Base-by-base conservation (phyloP, 2,113 vertebrate species). In the Neolamprologus sp. region DNA sequence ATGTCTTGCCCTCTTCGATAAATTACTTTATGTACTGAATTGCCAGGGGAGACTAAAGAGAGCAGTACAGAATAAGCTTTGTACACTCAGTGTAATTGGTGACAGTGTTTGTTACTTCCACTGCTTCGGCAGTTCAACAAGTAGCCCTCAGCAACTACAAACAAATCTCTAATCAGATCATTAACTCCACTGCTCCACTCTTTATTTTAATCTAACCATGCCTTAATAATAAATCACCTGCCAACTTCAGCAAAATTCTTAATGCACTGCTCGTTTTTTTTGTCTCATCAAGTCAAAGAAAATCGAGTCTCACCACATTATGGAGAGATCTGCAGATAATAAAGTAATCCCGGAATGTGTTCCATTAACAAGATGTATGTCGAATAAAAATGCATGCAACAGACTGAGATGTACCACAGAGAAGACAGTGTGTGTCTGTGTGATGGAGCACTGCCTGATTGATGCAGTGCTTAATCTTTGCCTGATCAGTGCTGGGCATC, bases 381-480 rank as follows among this genome's bases (percentile, higher is more conserved):
- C 13, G 3, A 14, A 17, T 85, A 60, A 80, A 84, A 82, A 47
- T 83, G 82, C 54, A 82, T 19, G 85, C 37, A 37, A 40, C 80
- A 5, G 55, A 37, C 54, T 51, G 71, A 65, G 85, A 85, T 71
- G 85, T 5, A 33, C 21, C 49, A 83, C 84, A 9, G 80, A 2
- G 71, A 30, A 49, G 88, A 65, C 81, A 6, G 55, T 17, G 45
- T 16, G 63, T 35, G 80, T 58, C 65, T 35, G 83, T 37, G 51
- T 87, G 90, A 90, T 81, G 88, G 83, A 88, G 80, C 54, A 68
- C 80, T 11, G 90, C 65, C 28, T 91, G 90, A 93, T 63, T 81
- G 89, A 93, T 84, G 87, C 71, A 6, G 28, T 5, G 79, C 82
- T 88, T 86, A 47, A 92, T 91, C 90, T 87, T 54, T 73, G 33